These are phyloP conservation scores for Phania funesta DNA, from an alignment of 2,888 invertebrate genomes.

Conservation along the genomic window DNA sequence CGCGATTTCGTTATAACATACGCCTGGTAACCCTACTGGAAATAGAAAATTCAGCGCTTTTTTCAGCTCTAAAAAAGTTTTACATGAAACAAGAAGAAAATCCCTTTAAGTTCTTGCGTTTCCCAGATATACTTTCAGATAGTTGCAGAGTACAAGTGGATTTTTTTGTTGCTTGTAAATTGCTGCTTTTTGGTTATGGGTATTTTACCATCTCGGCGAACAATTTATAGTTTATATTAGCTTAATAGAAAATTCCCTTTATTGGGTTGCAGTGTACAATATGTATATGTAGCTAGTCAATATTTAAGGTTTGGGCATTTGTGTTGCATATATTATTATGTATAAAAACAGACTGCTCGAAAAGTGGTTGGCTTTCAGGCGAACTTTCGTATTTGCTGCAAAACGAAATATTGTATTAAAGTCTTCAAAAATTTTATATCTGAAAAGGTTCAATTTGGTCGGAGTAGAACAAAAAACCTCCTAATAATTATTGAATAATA, in stretches of 20 bases:
- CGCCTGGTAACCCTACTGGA: slow-evolving; percentile 10
- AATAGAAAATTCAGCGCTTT: slow-evolving; percentile 18
- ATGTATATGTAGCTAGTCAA: not conserved
- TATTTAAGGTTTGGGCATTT: not conserved
- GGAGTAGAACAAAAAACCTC: too few species aligned
- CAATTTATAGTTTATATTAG: slow-evolving; percentile 77
- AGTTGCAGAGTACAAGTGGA: not conserved
- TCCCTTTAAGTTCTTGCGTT: not conserved
- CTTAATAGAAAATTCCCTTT: slow-evolving; percentile 75
- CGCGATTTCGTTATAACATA: too few species aligned
- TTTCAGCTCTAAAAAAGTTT: slow-evolving; percentile 35
- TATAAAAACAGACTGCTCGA: not conserved
- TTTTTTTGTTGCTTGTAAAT: slow-evolving; percentile 23
- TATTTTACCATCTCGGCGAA: slow-evolving; percentile 61
- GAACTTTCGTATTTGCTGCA: too few species aligned
- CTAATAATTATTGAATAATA: too few species aligned
- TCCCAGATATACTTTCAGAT: not conserved
- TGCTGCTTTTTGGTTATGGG: slow-evolving; percentile 47
- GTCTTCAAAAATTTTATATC: too few species aligned
- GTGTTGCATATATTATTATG: not conserved
- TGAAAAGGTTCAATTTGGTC: too few species aligned
- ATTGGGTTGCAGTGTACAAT: slow-evolving; percentile 15
- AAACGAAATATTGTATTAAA: too few species aligned
- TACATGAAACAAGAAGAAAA: slow-evolving; percentile 13
- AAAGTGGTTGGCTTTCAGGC: not conserved